Base-by-base conservation (phyloP, 2,888 invertebrate species). In the Kryphioiulus occultus region DNA sequence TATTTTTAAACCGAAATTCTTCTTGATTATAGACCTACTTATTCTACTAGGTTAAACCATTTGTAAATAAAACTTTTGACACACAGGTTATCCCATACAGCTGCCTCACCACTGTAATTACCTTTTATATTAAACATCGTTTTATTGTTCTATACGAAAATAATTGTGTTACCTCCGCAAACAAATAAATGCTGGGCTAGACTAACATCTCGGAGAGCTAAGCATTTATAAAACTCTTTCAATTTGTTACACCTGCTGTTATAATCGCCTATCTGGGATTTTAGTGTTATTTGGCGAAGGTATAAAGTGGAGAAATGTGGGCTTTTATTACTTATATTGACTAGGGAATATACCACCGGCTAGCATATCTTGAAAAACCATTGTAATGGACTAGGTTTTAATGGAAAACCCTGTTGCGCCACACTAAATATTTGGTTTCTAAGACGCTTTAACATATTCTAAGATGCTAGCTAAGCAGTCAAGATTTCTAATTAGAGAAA, bases 171-270 rank as follows among this genome's bases (percentile, higher is more conserved):
- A 32, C 78, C 78, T 78, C 44, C 12, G 30, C 17, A 78, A 1
- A 17, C 30, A 32, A 53, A 17, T 12, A 10, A 68, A 78, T 15
- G 26, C 30, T 32, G 30, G 26, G 30, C 78, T 44, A 44, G 1
- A 44, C 30, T 78, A 78, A 30, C 1, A 78, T 78, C 30, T 26
- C 30, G 30, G 15, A 2, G 30, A 78, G 26, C 30, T 15, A 78
- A 4, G 78, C 78, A 78, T 26, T 78, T 78, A 26, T 12, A 26
- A 32, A 78, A 78, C 26, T 30, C 78, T 78, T 78, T 78, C 78
- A 78, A 78, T 78, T 78, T 78, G 78, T 78, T 78, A 78, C 78
- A 78, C 78, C 78, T 78, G 78, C 78, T 78, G 78, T 78, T 78
- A 78, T 78, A 78, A 78, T 78, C 78, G 78, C 78, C 78, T 78